These are phyloP conservation scores for Hymenochirus boettgeri DNA, from an alignment of 2,113 vertebrate genomes.

Conservation along the genomic window DNA sequence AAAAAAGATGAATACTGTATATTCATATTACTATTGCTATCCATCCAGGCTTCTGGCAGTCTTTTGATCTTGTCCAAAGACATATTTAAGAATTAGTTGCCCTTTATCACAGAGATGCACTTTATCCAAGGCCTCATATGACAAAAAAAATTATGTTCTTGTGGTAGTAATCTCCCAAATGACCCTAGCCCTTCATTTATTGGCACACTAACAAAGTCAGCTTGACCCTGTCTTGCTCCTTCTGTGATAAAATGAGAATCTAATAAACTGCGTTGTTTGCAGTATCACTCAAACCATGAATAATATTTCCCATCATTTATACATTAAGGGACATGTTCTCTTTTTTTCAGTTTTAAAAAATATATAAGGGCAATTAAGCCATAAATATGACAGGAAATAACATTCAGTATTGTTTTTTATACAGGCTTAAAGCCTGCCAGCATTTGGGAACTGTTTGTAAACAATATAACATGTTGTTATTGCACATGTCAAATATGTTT, in stretches of 20 bases:
- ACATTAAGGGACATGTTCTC: not conserved
- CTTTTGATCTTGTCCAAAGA: not conserved
- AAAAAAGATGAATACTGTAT: not conserved
- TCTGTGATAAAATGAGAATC: not conserved
- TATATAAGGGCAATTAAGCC: not conserved
- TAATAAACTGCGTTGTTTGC: conserved; percentile 4
- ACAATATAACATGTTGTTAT: too few species aligned
- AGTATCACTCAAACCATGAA: not conserved
- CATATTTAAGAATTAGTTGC: conserved; percentile 5
- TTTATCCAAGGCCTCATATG: conserved; percentile 2
- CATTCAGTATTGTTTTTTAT: not conserved
- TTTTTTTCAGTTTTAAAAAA: not conserved
- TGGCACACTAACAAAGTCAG: conserved; percentile 6
- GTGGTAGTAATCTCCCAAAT: not conserved
- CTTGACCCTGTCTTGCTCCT: conserved; percentile 7
- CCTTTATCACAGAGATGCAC: not conserved
- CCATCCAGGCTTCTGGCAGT: conserved; percentile 2
- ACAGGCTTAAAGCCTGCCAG: not conserved
- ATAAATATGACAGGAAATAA: not conserved
- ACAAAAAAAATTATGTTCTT: not conserved
- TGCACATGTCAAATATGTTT: not conserved
- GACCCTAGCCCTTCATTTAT: not conserved
- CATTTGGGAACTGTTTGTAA: not conserved
- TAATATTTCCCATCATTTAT: conserved; percentile 6
- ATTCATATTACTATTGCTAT: not conserved